These are phyloP conservation scores for Drosophila kohkoa DNA, from an alignment of 1,140 invertebrate genomes.

Conservation along the genomic window DNA sequence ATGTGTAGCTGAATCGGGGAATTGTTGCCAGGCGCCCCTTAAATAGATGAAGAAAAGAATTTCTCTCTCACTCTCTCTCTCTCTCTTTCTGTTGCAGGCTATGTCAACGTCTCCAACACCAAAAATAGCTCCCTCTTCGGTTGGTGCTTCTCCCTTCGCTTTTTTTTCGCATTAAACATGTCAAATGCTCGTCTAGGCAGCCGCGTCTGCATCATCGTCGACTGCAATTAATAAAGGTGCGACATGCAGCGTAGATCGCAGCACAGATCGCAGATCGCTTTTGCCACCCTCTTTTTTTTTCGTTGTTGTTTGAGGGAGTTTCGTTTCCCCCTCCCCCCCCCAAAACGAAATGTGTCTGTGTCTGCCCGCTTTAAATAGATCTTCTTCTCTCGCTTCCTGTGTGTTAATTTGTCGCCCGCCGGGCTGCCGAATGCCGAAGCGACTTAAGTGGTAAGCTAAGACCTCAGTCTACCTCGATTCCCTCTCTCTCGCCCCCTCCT, in stretches of 20 bases:
- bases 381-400: conserved; percentile 9
- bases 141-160: background rate
- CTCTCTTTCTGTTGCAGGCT: conserved; percentile 28
- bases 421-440: conserved; percentile 35
- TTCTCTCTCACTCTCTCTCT: conserved; percentile 20
- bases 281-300: background rate
- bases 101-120: conserved; percentile 61
- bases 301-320: too few relatives aligned
- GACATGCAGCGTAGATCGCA: conserved; percentile 41
- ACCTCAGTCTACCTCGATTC: background rate
- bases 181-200: conserved; percentile 72
- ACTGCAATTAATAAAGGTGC: conserved; percentile 82
- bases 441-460: conserved; percentile 62
- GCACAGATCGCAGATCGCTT: background rate
- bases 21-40: conserved; percentile 44
- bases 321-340: too few relatives aligned
- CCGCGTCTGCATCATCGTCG: conserved; percentile 59
- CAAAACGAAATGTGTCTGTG: conserved; percentile 23
- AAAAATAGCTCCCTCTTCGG: conserved; percentile 58
- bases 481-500: background rate
- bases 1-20: conserved; percentile 27
- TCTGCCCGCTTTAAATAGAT: conserved; percentile 63
- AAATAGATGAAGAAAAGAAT: conserved; percentile 70
- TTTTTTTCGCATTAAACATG: conserved; percentile 80
- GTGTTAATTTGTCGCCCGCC: conserved; percentile 65